phyloP scores from a whole-genome alignment of 2,888 invertebrate genomes.

The Noctuana brunneofusca region DNA sequence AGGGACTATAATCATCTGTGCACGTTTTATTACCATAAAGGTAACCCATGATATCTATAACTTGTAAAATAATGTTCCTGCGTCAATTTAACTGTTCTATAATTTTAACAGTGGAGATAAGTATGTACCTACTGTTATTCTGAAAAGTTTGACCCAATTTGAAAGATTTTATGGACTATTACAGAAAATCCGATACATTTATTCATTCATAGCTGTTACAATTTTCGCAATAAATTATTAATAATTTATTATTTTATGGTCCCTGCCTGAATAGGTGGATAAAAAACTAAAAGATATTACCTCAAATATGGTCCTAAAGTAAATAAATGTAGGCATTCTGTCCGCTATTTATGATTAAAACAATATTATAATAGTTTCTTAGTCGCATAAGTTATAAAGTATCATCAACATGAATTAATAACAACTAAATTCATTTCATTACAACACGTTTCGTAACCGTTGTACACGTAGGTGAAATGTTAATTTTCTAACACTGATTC shows the following conservation, averaged over 20 bases:
- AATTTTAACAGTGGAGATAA: too few relatives aligned
- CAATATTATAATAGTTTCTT: not conserved
- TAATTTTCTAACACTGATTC: constrained; percentile 25
- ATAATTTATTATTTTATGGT: too few relatives aligned
- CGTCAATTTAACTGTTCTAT: too few relatives aligned
- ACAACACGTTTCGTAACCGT: constrained; percentile 23
- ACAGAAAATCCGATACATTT: too few relatives aligned
- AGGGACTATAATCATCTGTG: constrained; percentile 19
- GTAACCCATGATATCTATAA: constrained; percentile 4
- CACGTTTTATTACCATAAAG: constrained; percentile 24
- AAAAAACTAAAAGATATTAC: not conserved
- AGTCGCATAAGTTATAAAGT: constrained; percentile 1
- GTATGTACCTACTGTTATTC: too few relatives aligned
- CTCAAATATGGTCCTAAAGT: not conserved
- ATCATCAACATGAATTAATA: constrained; percentile 15
- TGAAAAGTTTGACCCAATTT: too few relatives aligned
- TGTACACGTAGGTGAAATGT: constrained; percentile 28
- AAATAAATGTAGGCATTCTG: too few relatives aligned
- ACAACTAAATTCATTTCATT: constrained; percentile 27
- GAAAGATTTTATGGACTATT: too few relatives aligned
- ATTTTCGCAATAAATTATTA: too few relatives aligned
- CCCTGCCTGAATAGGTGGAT: too few relatives aligned
- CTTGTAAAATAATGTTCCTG: not conserved
- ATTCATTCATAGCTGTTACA: too few relatives aligned
- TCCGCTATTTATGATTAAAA: not conserved